These are phyloP conservation scores for Andrena trimmerana DNA, from an alignment of 2,888 invertebrate species.

Conservation along the genomic window DNA sequence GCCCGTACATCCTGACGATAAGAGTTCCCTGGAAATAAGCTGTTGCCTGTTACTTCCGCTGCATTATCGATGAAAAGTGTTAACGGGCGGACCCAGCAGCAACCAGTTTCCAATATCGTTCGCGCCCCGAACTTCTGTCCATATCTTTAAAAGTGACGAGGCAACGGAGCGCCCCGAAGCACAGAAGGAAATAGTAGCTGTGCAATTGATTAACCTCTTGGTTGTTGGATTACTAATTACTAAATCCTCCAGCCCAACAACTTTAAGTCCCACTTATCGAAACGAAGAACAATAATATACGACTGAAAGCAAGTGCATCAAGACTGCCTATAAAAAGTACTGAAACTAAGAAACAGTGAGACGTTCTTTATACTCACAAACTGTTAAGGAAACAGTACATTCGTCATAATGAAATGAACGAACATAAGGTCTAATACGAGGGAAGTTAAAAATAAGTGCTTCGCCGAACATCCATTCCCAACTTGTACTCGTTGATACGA, in stretches of 20 bases:
- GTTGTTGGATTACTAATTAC: neutral
- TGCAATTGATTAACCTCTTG: neutral
- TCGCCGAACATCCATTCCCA: neutral
- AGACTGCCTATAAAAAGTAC: too few species aligned
- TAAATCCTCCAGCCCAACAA: too few species aligned
- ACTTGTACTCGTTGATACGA: neutral
- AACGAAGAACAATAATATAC: neutral
- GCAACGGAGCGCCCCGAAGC: neutral
- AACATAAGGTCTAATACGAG: neutral
- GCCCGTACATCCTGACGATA: neutral
- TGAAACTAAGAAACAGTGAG: too few species aligned
- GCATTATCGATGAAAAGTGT: conserved; percentile 36
- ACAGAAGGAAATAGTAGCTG: neutral
- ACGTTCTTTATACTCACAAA: neutral
- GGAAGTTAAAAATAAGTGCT: neutral
- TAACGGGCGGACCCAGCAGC: conserved; percentile 21
- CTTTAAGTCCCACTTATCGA: neutral
- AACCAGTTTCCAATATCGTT: conserved; percentile 25
- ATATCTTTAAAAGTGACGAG: conserved; percentile 31
- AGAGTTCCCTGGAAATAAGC: conserved; percentile 26
- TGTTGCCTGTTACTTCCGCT: conserved; percentile 26
- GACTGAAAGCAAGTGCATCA: too few species aligned
- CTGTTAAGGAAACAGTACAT: neutral
- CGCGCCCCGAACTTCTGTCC: conserved; percentile 24
- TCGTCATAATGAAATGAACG: too few species aligned